phyloP scores from a whole-genome alignment of 2,113 vertebrate genomes.

The Carollia perspicillata region DNA sequence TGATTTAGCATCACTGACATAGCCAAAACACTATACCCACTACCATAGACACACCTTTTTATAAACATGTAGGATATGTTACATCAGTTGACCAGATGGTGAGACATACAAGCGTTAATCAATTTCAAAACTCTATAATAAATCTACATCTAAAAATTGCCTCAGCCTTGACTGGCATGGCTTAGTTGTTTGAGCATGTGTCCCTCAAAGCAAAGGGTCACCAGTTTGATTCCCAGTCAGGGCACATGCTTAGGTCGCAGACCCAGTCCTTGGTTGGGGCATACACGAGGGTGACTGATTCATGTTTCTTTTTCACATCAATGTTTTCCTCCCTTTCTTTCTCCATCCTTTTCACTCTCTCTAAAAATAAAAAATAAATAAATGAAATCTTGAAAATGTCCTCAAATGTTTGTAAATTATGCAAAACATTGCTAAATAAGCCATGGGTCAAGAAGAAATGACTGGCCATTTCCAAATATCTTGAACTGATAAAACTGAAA shows the following conservation, averaged over 20 bases:
- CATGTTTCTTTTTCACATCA: too few relatives aligned
- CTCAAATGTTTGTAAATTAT: neutral
- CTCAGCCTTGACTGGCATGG: too few relatives aligned
- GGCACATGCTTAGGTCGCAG: too few relatives aligned
- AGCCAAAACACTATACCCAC: neutral
- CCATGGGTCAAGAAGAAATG: neutral
- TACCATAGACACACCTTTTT: neutral
- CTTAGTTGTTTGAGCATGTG: too few relatives aligned
- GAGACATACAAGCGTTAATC: neutral
- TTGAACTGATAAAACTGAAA: neutral
- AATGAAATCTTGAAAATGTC: neutral
- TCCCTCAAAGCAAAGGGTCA: too few relatives aligned
- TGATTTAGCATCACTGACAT: neutral
- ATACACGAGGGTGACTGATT: too few relatives aligned
- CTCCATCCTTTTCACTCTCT: too few relatives aligned
- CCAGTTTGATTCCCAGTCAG: too few relatives aligned
- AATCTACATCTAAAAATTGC: neutral
- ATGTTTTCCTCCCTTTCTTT: too few relatives aligned
- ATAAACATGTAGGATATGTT: neutral
- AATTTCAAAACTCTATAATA: neutral
- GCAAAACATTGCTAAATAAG: neutral
- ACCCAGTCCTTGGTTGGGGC: too few relatives aligned
- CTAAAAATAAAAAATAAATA: too few relatives aligned
- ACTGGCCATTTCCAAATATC: neutral
- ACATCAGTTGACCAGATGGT: neutral